Evolutionary conservation across 2,113 vertebrate species (phyloP).

Genomic region (Eptesicus fuscus): DNA sequence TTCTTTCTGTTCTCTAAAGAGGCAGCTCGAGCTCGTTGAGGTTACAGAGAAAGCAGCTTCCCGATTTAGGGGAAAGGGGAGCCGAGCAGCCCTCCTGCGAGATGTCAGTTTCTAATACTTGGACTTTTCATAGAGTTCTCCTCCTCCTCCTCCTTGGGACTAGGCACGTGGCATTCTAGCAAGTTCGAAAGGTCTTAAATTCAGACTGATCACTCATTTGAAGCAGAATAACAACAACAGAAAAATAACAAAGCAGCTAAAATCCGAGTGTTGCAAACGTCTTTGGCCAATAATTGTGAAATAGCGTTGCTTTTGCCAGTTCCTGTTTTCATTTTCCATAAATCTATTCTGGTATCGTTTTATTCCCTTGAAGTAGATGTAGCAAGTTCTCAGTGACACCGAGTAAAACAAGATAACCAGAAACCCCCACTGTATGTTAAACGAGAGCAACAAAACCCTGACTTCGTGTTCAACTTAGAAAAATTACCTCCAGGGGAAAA

Average conservation of each 20-base stretch:
- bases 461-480: not conserved
- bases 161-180: not conserved
- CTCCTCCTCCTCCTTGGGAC: not conserved
- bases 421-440: not conserved
- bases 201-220: slow-evolving; percentile 27
- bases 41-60: slow-evolving; percentile 64
- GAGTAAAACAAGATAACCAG: not conserved
- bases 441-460: not conserved
- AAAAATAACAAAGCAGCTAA: slow-evolving; percentile 37
- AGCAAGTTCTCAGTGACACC: slow-evolving; percentile 50
- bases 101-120: not conserved
- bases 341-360: slow-evolving; percentile 73
- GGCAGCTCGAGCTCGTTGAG: not conserved
- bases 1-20: slow-evolving; percentile 73
- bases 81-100: not conserved
- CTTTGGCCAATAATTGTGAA: slow-evolving; percentile 74
- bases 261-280: slow-evolving; percentile 53
- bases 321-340: slow-evolving; percentile 76
- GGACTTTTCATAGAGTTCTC: not conserved
- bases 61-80: slow-evolving; percentile 25
- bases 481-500: not conserved
- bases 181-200: slow-evolving; percentile 34
- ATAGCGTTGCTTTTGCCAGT: slow-evolving; percentile 64
- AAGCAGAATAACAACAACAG: not conserved
- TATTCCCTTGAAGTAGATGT: slow-evolving; percentile 67